Evolutionary conservation across 2,888 invertebrate genomes (phyloP), one percentile per base, ranked within the genome.

Genomic region (Gymnosoma rotundatum): DNA sequence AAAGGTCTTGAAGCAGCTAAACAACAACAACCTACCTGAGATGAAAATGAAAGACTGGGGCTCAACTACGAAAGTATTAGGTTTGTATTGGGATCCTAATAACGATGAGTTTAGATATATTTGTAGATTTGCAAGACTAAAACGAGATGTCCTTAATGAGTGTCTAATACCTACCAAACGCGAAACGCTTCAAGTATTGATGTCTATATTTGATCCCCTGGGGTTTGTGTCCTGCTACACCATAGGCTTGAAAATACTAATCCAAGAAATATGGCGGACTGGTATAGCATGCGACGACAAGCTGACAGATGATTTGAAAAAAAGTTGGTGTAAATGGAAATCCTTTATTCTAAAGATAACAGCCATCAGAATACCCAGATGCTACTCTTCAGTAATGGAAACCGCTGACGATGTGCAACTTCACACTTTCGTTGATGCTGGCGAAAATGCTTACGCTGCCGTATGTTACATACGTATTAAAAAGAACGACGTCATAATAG

Each of bases 361-460:
- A 14, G 18, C 50, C 6, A 38, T 69, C 5, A 20, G 7, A 10
- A 54, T 81, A n/a, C 75, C 75, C 14, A 36, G 75, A 45, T 75
- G 81, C 45, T 81, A 81, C 54, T 69, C 81, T 7, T 52, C 32
- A 10, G 16, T 61, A 8, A 18, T 81, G 5, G 56, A 54, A 12
- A 52, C 32, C 0, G 56, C 70, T 2, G 7, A 9, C 14, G 32
- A 32, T 14, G 70, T 70, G 2, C 63, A 69, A 18, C 36, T 69
- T 0, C 74, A 81, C 32, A 69, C 61, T 4, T 81, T 69, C 21
- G 74, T 73, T 60, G 60, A 75, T 56, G 81, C 75, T 36, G 70
- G 45, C 14, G 25, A 25, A 25, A 25, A 25, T 25, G 25, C 25
- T 25, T 25, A 25, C 25, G 25, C 25, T 1, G 1, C 38, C n/a